Base-by-base conservation (phyloP, 2,888 invertebrate species). In the Eristalis pertinax region DNA sequence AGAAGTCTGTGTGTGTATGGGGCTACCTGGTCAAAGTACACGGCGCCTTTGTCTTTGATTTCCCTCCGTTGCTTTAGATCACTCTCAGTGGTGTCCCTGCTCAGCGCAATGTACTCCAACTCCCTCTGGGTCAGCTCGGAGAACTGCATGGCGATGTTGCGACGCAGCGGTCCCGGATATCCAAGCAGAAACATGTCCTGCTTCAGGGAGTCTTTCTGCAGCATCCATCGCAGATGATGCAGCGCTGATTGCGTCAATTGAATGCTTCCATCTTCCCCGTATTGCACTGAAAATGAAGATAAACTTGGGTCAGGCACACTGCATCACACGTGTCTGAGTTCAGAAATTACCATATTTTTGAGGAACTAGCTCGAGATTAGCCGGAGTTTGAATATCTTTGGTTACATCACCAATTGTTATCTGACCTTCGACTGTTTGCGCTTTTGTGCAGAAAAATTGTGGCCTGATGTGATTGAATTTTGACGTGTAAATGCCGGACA, bases 151-250 rank as follows among this genome's bases (percentile, higher is more conserved):
- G 98, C 98, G 72, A 99, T 93, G 91, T 96, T 95, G 72, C 99
- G 94, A 90, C 97, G 95, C 80, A 89, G 78, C 0, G 97, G 96
- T 0, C 99, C 99, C 8, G 99, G 99, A 32, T 96, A 95, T 0
- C 99, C 99, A 82, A 99, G 95, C 43, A 99, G 94, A 92, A 99
- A 99, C 94, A 99, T 97, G 91, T 99, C 99, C 93, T 99, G 99
- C 0, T 97, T 96, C 4, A 99, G 93, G 29, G 95, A 92, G 93
- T 99, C 98, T 92, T 99, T 99, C 92, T 99, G 98, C 94, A 99
- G 95, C 95, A 99, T 98, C 99, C 99, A 99, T 95, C 97, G 95
- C 89, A 99, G 93, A 92, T 98, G 97, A 85, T 96, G 95, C 5
- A 98, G 93, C 0, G 95, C 95, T 82, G 96, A 96, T 93, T 98